Conservation (phyloP, 2,113 vertebrate species). For the Oostethus manadensis region DNA sequence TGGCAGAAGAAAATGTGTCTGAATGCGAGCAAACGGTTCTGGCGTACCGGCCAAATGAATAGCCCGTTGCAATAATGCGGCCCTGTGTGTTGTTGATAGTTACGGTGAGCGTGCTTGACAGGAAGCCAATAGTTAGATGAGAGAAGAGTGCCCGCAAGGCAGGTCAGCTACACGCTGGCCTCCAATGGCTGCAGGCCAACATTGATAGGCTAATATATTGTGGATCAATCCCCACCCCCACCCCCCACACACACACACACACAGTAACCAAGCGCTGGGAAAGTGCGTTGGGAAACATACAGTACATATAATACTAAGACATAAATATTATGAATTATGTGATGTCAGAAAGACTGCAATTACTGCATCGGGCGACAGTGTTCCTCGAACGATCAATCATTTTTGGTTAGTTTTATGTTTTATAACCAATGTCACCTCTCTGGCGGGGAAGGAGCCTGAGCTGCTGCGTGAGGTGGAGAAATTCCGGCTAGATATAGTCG, state of each 20-base stretch:
- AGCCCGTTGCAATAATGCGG: slow-evolving; percentile 21
- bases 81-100: slow-evolving; percentile 30
- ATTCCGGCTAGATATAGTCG: no score
- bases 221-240: slow-evolving; percentile 47
- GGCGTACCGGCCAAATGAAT: slow-evolving; percentile 12
- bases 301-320: slow-evolving; percentile 22
- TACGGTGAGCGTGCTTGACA: slow-evolving; percentile 48
- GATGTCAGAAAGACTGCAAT: background rate
- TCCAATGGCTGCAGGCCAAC: slow-evolving; percentile 41
- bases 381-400: background rate
- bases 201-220: slow-evolving; percentile 58
- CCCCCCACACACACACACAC: slow-evolving; percentile 17
- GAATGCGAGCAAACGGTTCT: slow-evolving; percentile 3
- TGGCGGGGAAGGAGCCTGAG: no score
- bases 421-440: no score
- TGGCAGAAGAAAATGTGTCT: background rate
- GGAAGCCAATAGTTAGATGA: slow-evolving; percentile 53
- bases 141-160: slow-evolving; percentile 49
- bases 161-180: slow-evolving; percentile 52
- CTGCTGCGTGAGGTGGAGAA: no score
- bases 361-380: background rate
- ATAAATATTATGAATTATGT: background rate
- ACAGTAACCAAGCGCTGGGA: slow-evolving; percentile 25
- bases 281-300: slow-evolving; percentile 28
- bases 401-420: background rate